Conservation (phyloP, 2,797 vertebrate genomes). For the Tenualosa ilisha region DNA sequence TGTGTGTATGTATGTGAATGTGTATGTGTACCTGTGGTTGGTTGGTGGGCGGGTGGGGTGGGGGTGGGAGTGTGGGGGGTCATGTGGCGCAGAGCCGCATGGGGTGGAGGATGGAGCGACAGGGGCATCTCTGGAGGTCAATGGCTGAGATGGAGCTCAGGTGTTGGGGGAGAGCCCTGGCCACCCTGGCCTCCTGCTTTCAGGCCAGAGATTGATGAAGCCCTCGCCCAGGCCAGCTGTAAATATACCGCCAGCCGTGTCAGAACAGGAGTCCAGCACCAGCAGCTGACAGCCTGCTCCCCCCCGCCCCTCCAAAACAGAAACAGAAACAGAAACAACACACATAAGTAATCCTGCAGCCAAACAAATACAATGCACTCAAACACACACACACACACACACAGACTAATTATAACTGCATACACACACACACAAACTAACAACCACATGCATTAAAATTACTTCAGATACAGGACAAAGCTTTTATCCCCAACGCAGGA, state of each 20-base stretch:
- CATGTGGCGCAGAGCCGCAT: neutral
- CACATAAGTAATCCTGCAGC: neutral
- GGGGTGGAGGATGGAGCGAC: neutral
- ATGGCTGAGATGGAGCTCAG: constrained; percentile 71
- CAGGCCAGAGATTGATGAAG: constrained; percentile 76
- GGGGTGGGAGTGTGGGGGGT: too few species aligned
- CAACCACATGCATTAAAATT: neutral
- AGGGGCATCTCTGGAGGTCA: constrained; percentile 69
- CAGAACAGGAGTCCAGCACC: constrained; percentile 73
- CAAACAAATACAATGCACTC: neutral
- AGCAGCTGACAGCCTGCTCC: constrained; percentile 62
- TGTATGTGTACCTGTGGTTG: neutral
- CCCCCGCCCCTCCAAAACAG: constrained; percentile 20
- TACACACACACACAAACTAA: neutral
- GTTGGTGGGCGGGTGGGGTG: too few species aligned
- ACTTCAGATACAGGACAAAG: neutral
- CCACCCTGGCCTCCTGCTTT: constrained; percentile 56
- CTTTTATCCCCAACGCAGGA: neutral
- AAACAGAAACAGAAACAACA: neutral
- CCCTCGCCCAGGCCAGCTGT: constrained; percentile 73
- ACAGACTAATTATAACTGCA: neutral
- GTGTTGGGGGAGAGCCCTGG: constrained; percentile 66
- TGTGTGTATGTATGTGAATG: neutral
- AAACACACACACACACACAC: neutral
- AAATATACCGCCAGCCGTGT: constrained; percentile 80